These are phyloP conservation scores for Carduelis carduelis DNA, from an alignment of 2,797 vertebrate genomes.

Conservation along the genomic window DNA sequence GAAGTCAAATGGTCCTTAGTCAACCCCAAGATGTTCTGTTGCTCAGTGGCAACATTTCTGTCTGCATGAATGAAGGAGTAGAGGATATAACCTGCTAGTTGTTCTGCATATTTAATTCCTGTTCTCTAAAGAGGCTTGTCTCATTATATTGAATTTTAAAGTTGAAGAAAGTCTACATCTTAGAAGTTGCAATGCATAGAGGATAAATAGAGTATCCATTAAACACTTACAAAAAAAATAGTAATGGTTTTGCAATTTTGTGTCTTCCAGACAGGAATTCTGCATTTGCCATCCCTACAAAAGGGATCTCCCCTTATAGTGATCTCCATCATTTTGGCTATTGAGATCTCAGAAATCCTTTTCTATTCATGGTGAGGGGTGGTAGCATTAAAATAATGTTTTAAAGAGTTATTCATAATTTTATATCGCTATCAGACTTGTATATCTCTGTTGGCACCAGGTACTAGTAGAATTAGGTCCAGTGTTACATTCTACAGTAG, in stretches of 20 bases:
- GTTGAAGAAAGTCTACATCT: not conserved
- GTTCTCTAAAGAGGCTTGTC: not conserved
- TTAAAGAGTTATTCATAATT: not conserved
- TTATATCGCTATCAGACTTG: fast-evolving
- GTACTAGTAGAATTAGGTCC: not conserved
- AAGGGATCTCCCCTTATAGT: fast-evolving
- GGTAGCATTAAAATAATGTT: not conserved
- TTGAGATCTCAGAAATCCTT: not conserved
- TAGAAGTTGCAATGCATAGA: not conserved
- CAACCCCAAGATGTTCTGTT: not conserved
- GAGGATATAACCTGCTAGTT: not conserved
- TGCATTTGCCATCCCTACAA: not conserved
- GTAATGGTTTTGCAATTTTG: not conserved
- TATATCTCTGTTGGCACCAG: not conserved
- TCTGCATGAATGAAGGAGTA: not conserved
- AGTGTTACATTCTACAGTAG: not conserved
- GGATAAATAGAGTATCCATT: not conserved
- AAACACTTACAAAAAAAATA: not conserved
- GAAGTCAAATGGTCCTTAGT: not conserved
- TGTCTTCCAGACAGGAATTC: not conserved
- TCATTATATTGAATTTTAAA: not conserved
- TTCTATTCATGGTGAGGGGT: not conserved
- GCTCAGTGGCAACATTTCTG: not conserved
- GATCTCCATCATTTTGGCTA: not conserved
- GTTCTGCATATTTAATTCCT: not conserved